Conservation (phyloP, 2,888 invertebrate species). For the Unio delphinus region DNA sequence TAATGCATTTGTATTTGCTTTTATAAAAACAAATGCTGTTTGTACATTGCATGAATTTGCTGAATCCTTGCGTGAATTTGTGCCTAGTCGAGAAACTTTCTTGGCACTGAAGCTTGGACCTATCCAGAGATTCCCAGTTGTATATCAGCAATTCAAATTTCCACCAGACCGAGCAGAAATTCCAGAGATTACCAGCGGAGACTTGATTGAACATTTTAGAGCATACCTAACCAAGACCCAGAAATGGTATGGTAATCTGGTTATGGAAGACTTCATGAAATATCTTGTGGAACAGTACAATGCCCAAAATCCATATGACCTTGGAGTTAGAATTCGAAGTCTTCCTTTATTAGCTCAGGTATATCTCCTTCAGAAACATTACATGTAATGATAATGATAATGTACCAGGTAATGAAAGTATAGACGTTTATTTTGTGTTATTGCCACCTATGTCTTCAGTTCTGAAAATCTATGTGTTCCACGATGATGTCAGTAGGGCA, state of each 20-base stretch:
- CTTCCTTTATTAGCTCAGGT: slow-evolving; percentile 59
- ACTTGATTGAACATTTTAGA: slow-evolving; percentile 44
- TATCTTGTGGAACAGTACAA: slow-evolving; percentile 43
- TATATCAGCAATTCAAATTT: slow-evolving; percentile 57
- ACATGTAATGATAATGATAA: too few relatives aligned
- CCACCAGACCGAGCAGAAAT: slow-evolving; percentile 49
- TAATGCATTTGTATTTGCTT: slow-evolving; percentile 59
- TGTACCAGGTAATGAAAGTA: too few relatives aligned
- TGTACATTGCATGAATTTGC: slow-evolving; percentile 57
- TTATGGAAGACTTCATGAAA: slow-evolving; percentile 52
- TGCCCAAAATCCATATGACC: slow-evolving; percentile 43
- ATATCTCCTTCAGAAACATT: slow-evolving; percentile 2
- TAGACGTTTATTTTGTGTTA: too few relatives aligned
- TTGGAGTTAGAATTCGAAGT: slow-evolving; percentile 59
- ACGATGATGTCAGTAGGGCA: too few relatives aligned
- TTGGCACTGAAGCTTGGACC: slow-evolving; percentile 56
- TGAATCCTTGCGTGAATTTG: slow-evolving; percentile 45
- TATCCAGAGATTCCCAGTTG: slow-evolving; percentile 50
- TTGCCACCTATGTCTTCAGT: too few relatives aligned
- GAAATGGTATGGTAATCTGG: slow-evolving; percentile 46
- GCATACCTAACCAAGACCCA: slow-evolving; percentile 46
- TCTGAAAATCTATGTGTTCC: too few relatives aligned
- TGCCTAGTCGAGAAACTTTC: slow-evolving; percentile 37
- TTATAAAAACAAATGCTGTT: slow-evolving; percentile 47
- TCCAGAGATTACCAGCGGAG: slow-evolving; percentile 51